Conservation (phyloP, 2,888 invertebrate genomes). For the Diarsia dahlii region DNA sequence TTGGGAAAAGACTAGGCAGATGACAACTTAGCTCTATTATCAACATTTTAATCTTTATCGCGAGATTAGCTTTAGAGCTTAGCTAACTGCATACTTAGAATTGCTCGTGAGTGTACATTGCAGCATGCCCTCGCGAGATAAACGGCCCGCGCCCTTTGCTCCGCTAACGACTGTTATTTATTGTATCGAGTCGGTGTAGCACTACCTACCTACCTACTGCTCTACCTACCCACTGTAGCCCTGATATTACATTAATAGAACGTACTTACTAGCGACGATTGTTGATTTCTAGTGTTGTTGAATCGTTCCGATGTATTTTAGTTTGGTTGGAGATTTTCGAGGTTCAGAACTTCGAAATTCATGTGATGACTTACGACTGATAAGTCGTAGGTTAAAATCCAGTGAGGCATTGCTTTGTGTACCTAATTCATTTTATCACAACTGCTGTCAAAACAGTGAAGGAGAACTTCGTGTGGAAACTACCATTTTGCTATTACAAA, state of each 20-base stretch:
- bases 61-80: background rate
- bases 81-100: background rate
- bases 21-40: background rate
- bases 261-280: conserved; percentile 16
- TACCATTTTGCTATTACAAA: no score
- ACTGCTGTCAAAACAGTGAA: background rate
- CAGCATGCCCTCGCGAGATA: conserved; percentile 57
- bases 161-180: conserved; percentile 62
- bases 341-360: background rate
- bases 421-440: background rate
- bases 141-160: conserved; percentile 59
- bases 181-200: conserved; percentile 28
- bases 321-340: background rate
- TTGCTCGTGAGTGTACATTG: conserved; percentile 1
- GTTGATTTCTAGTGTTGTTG: background rate
- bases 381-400: no score
- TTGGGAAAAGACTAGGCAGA: background rate
- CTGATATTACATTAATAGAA: conserved; percentile 58
- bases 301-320: background rate
- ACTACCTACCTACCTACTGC: background rate
- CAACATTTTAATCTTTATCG: background rate
- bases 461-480: background rate
- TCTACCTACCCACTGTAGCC: conserved; percentile 4
- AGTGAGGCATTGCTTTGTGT: no score
- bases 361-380: no score